phyloP scores from a whole-genome alignment of 2,113 vertebrate species.

The Eubucco bourcierii region DNA sequence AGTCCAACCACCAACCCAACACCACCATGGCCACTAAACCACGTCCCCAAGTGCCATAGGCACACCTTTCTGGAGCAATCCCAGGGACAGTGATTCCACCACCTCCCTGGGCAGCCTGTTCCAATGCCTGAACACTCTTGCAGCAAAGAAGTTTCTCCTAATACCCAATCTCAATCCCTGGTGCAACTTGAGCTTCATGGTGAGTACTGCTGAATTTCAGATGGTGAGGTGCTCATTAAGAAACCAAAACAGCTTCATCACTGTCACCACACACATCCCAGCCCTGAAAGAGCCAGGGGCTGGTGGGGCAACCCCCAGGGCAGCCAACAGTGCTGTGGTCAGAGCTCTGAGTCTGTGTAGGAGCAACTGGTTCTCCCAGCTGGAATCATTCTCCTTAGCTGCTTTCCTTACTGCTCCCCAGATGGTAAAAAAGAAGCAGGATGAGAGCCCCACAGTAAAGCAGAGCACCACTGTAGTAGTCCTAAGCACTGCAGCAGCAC shows the following conservation, averaged over 20 bases:
- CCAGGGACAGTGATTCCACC: no score
- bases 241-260: not conserved
- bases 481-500: not conserved
- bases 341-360: not conserved
- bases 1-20: no score
- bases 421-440: not conserved
- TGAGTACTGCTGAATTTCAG: not conserved
- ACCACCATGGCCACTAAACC: no score
- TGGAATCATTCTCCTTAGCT: not conserved
- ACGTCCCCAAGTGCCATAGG: no score
- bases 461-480: not conserved
- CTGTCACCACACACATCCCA: accelerated
- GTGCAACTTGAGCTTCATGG: not conserved
- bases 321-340: accelerated
- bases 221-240: not conserved
- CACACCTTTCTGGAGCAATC: no score
- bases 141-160: no score
- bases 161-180: no score
- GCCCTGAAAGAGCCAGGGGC: not conserved
- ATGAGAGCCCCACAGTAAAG: not conserved
- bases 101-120: no score
- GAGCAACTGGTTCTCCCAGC: not conserved
- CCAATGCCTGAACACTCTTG: no score
- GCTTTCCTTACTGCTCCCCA: not conserved
- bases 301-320: not conserved